phyloP scores from a whole-genome alignment of 2,888 invertebrate species.

The Suillia variegata region DNA sequence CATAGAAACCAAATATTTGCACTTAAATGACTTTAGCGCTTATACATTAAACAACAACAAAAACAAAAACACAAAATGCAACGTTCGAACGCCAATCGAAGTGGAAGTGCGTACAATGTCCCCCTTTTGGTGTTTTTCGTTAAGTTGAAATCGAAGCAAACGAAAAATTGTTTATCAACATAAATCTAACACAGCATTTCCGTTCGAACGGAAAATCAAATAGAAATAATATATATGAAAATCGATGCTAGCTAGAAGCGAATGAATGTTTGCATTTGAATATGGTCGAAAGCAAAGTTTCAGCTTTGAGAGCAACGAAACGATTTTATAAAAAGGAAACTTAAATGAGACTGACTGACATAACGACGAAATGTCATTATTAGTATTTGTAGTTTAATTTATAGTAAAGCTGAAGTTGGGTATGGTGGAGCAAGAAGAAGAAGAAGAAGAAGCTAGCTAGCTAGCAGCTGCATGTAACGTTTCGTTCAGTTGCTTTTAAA shows the following conservation, averaged over 20 bases:
- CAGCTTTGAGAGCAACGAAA: constrained; percentile 21
- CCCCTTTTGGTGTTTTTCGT: constrained; percentile 11
- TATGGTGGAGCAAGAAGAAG: background rate
- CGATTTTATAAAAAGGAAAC: background rate
- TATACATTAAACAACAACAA: no score
- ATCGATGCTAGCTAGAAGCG: background rate
- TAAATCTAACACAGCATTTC: constrained; percentile 46
- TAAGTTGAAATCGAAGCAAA: background rate
- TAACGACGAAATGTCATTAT: constrained; percentile 31
- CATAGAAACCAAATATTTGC: no score
- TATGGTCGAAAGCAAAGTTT: background rate
- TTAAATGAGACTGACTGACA: constrained; percentile 3
- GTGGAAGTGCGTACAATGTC: constrained; percentile 22
- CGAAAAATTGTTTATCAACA: constrained; percentile 33
- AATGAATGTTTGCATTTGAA: background rate
- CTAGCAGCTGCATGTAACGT: background rate
- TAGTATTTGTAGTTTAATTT: constrained; percentile 37
- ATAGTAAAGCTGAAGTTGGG: background rate
- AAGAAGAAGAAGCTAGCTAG: no score
- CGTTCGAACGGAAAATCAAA: constrained; percentile 30
- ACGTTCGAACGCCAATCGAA: background rate
- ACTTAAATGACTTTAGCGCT: no score
- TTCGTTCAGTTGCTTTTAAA: background rate
- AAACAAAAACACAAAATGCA: no score
- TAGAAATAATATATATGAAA: constrained; percentile 1